These are phyloP conservation scores for Achatina immaculata DNA, from an alignment of 1,140 invertebrate genomes.

Conservation along the genomic window DNA sequence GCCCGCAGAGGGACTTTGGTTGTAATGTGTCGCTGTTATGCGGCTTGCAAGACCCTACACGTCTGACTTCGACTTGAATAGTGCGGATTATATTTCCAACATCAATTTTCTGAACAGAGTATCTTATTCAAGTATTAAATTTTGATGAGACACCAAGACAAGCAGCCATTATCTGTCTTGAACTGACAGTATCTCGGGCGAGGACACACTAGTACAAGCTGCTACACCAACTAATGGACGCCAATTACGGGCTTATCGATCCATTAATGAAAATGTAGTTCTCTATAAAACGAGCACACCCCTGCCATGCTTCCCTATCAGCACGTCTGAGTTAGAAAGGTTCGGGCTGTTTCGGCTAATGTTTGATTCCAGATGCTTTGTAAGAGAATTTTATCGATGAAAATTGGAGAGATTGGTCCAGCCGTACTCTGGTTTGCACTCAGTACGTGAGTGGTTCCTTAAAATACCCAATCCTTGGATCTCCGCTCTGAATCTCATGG, in stretches of 20 bases:
- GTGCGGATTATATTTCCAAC: too few species aligned
- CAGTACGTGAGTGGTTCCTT: constrained; percentile 4
- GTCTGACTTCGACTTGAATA: too few species aligned
- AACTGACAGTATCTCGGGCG: not conserved
- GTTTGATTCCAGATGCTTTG: constrained; percentile 8
- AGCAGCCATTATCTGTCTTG: not conserved
- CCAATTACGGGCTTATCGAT: not conserved
- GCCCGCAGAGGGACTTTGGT: too few species aligned
- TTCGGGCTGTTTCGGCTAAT: not conserved
- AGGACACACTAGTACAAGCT: not conserved
- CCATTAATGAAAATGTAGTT: too few species aligned
- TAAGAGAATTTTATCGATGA: not conserved
- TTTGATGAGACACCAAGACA: not conserved
- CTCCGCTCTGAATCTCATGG: not conserved
- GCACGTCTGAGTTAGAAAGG: not conserved
- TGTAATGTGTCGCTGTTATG: too few species aligned
- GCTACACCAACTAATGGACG: not conserved
- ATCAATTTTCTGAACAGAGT: too few species aligned
- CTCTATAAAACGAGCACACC: too few species aligned
- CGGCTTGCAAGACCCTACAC: too few species aligned
- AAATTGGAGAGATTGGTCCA: not conserved
- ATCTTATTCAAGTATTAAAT: not conserved
- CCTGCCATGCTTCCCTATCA: too few species aligned
- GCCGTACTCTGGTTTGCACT: not conserved
- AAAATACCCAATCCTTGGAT: not conserved